A percentile compares a stretch with the other conserved stretches of the same genome.
Conservation (phyloP, 2,888 invertebrate genomes). For the Taphrorychus bicolor region DNA sequence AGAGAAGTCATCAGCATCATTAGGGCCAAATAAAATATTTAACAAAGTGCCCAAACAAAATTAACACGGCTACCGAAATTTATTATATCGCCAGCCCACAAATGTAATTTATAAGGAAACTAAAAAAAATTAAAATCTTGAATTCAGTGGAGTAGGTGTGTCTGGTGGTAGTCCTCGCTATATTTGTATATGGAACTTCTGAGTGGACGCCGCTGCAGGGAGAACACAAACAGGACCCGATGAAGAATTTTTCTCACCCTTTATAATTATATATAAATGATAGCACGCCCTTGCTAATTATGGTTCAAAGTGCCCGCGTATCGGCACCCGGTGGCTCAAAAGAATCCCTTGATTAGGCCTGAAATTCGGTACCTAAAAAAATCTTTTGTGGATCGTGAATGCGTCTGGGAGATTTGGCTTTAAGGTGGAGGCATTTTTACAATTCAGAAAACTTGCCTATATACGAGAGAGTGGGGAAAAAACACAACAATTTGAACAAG, state of each 20-base stretch:
- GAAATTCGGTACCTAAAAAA: conserved; percentile 42
- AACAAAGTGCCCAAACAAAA: conserved; percentile 33
- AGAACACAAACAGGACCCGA: conserved; percentile 15
- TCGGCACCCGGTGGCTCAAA: conserved; percentile 35
- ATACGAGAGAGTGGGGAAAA: background rate
- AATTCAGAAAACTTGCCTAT: background rate
- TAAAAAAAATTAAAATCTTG: conserved; percentile 11
- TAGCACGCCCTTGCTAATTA: conserved; percentile 42
- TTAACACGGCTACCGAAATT: conserved; percentile 41
- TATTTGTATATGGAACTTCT: background rate
- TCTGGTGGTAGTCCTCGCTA: no score
- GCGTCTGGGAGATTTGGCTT: conserved; percentile 15
- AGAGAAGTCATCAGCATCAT: conserved; percentile 34
- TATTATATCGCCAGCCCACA: conserved; percentile 27
- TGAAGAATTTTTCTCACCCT: conserved; percentile 38
- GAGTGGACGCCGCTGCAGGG: background rate
- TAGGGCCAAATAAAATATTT: conserved; percentile 37
- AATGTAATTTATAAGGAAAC: conserved; percentile 21
- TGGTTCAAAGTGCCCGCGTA: conserved; percentile 36
- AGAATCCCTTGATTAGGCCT: conserved; percentile 45
- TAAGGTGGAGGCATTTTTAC: background rate
- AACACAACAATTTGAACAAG: background rate
- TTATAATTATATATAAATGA: conserved; percentile 42
- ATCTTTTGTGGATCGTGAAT: conserved; percentile 24
- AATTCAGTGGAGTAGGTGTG: conserved; percentile 11